Evolutionary conservation across 2,888 invertebrate genomes (phyloP).

Genomic region (Caenorhabditis wallacei): DNA sequence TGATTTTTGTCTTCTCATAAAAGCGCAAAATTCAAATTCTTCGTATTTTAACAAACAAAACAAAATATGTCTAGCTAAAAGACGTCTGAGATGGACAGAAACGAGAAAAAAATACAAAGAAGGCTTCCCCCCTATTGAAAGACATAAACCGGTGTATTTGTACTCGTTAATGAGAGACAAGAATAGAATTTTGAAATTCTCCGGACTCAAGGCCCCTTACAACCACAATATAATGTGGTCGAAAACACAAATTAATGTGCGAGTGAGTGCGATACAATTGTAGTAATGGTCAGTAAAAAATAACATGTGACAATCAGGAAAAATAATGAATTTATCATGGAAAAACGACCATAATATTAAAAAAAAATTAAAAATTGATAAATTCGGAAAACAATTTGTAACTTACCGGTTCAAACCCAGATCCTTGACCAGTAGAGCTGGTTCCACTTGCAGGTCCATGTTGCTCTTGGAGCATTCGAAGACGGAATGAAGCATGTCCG

Average conservation of each 20-base stretch:
- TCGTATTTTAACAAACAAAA: conserved; percentile 1
- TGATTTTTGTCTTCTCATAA: conserved; percentile 24
- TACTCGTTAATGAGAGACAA: conserved; percentile 56
- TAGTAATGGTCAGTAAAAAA: conserved; percentile 37
- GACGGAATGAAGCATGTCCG: conserved; percentile 78
- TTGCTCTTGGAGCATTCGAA: conserved; percentile 82
- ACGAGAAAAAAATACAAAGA: conserved; percentile 30
- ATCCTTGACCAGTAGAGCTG: conserved; percentile 16
- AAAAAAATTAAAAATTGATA: neutral
- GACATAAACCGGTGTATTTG: conserved; percentile 43
- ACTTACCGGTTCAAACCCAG: conserved; percentile 72
- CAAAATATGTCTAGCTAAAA: conserved; percentile 23
- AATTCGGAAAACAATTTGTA: neutral
- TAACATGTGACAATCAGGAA: conserved; percentile 31
- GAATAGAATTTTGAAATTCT: conserved; percentile 55
- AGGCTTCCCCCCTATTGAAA: conserved; percentile 17
- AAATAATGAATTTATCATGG: neutral
- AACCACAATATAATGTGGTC: conserved; percentile 53
- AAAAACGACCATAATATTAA: neutral
- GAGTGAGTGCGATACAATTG: conserved; percentile 49
- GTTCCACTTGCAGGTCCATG: conserved; percentile 59
- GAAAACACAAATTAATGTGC: conserved; percentile 56
- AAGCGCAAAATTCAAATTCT: neutral
- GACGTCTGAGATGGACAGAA: neutral
- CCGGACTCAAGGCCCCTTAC: conserved; percentile 2